Evolutionary conservation across 2,113 vertebrate genomes (phyloP), one percentile per base, ranked within the genome.

Genomic region (Pseudopodoces humilis): DNA sequence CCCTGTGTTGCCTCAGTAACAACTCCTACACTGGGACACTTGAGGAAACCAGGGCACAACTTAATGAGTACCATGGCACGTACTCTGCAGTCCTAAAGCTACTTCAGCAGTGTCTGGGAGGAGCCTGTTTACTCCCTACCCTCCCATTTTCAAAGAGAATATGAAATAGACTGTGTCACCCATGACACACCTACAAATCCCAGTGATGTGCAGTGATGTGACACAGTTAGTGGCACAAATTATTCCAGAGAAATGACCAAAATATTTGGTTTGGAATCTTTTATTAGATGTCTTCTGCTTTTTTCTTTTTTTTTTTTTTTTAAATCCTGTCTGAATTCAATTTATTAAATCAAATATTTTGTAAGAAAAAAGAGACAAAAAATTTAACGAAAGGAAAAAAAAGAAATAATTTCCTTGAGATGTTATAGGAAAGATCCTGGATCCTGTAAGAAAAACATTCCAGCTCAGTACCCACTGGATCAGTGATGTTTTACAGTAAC

Each of bases 41-140:
- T 64, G 86, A 92, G 72, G 88, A 95, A 95, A 91, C 58, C 86
- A 92, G 95, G 86, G 80, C 94, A 94, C 63, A 78, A 78, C 56
- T 84, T 94, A 88, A 88, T 77, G 59, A 95, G 60, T 30, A 90
- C 72, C 69, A 35, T 28, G 44, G 81, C 91, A 96, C 8, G 3
- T 78, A 88, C 30, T 47, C 47, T 47, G 55, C 17, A 80, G 92
- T 85, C 82, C 87, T 81, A 44, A 88, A 95, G 71, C 60, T 81
- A 39, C 79, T 58, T 72, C 59, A 93, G 62, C 4, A 59, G 64
- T 39, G 86, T 17, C 86, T 93, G 83, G 80, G 71, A 93, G 72
- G 74, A 81, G 60, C 65, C 80, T 88, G 58, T 88, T 90, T 88
- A 78, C 76, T 78, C 68, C 83, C 75, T 37, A 60, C 83, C 68